These are phyloP conservation scores for Crenuchus spilurus DNA, from an alignment of 2,797 vertebrate genomes.

Conservation along the genomic window DNA sequence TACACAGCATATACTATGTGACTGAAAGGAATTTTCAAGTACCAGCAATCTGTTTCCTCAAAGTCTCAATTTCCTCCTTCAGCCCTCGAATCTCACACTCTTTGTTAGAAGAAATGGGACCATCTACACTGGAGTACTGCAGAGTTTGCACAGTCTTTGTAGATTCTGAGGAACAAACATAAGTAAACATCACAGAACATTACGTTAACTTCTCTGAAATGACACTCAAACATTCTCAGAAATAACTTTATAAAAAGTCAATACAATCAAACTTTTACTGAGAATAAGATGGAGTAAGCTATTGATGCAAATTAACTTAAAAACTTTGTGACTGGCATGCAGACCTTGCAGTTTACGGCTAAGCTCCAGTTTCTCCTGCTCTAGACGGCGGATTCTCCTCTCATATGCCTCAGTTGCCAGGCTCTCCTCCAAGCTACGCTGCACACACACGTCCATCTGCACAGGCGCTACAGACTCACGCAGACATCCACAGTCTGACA, in stretches of 20 bases:
- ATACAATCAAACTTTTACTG: neutral
- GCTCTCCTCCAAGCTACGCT: slow-evolving; percentile 92
- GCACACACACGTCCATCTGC: slow-evolving; percentile 85
- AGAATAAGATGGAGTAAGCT: neutral
- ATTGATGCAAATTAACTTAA: neutral
- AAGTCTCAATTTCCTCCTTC: slow-evolving; percentile 92
- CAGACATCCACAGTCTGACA: slow-evolving; percentile 92
- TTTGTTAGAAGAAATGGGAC: slow-evolving; percentile 81
- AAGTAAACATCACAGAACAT: neutral
- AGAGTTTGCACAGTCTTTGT: slow-evolving; percentile 93
- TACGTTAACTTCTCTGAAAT: neutral
- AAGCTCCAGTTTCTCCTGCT: slow-evolving; percentile 96
- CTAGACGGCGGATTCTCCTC: slow-evolving; percentile 92
- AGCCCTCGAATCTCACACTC: slow-evolving; percentile 93
- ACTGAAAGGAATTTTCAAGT: neutral
- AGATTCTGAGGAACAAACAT: slow-evolving; percentile 78
- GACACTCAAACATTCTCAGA: neutral
- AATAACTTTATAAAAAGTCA: neutral
- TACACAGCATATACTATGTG: neutral
- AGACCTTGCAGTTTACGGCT: slow-evolving; percentile 95
- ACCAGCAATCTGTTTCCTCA: slow-evolving; percentile 94
- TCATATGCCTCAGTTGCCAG: slow-evolving; percentile 96
- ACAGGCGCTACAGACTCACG: slow-evolving; percentile 66
- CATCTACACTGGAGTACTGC: slow-evolving; percentile 86
- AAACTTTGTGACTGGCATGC: neutral